phyloP scores from a whole-genome alignment of 2,797 vertebrate genomes.

The Tauraco hartlaubi region DNA sequence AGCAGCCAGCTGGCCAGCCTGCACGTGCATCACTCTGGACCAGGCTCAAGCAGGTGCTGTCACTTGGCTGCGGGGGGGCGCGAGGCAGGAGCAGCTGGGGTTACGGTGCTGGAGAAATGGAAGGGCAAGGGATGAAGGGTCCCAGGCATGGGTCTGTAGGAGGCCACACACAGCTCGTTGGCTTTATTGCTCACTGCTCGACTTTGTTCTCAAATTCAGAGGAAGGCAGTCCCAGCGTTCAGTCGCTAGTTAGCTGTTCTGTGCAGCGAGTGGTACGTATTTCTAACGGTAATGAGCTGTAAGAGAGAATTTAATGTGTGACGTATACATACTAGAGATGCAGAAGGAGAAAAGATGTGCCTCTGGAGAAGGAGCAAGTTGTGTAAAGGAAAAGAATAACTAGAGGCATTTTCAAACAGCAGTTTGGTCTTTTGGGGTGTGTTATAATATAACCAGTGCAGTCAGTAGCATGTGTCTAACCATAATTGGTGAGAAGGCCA shows the following conservation, averaged over 20 bases:
- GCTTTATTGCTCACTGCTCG: neutral
- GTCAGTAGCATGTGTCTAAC: neutral
- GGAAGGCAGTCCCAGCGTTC: neutral
- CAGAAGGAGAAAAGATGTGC: fast-evolving
- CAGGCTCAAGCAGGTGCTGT: neutral
- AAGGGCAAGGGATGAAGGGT: neutral
- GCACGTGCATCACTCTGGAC: fast-evolving
- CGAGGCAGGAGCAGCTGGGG: neutral
- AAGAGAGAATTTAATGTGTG: neutral
- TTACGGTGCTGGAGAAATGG: fast-evolving
- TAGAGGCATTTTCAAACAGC: neutral
- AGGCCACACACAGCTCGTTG: fast-evolving
- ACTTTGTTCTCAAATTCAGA: neutral
- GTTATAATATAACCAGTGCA: neutral
- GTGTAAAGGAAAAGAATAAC: neutral
- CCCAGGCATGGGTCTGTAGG: neutral
- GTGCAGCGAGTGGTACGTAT: neutral
- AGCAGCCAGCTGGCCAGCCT: neutral
- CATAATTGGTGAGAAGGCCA: neutral
- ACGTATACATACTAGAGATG: fast-evolving
- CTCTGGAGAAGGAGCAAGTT: neutral
- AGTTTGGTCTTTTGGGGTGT: neutral
- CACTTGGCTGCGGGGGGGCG: fast-evolving
- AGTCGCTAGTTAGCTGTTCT: neutral
- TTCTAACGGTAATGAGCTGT: neutral